phyloP scores from a whole-genome alignment of 2,797 vertebrate species.

The Bovichtus diacanthus region DNA sequence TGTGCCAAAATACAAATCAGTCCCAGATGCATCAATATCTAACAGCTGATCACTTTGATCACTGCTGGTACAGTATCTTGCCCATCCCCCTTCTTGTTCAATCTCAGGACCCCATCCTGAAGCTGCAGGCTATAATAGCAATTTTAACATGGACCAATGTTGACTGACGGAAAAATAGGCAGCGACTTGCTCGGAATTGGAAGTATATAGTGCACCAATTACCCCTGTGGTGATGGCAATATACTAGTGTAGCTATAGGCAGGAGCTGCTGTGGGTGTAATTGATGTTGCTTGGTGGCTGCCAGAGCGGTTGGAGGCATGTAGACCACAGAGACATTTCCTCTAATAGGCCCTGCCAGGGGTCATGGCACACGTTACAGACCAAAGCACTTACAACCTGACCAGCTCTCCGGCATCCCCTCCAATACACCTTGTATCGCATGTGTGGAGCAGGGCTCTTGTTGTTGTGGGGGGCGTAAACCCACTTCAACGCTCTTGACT shows the following conservation, averaged over 20 bases:
- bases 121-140: slow-evolving; percentile 72
- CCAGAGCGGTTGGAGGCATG: slow-evolving; percentile 78
- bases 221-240: slow-evolving; percentile 83
- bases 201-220: slow-evolving; percentile 83
- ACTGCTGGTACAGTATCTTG: slow-evolving; percentile 5
- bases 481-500: slow-evolving; percentile 9
- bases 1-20: slow-evolving; percentile 26
- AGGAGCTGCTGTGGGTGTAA: slow-evolving; percentile 75
- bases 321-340: slow-evolving; percentile 77
- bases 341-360: slow-evolving; percentile 80
- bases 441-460: background rate
- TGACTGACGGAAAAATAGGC: slow-evolving; percentile 79
- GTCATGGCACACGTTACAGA: slow-evolving; percentile 71
- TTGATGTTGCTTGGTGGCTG: slow-evolving; percentile 83
- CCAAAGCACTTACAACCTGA: slow-evolving; percentile 70
- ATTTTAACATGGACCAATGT: slow-evolving; percentile 79
- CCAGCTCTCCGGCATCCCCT: slow-evolving; percentile 56
- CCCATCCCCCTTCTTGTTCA: slow-evolving; percentile 60
- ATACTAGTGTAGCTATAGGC: slow-evolving; percentile 76
- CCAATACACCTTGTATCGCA: slow-evolving; percentile 33
- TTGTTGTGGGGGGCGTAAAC: background rate
- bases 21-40: slow-evolving; percentile 16
- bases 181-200: slow-evolving; percentile 77
- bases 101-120: slow-evolving; percentile 62
- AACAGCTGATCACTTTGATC: slow-evolving; percentile 47